Conservation (phyloP, 2,113 vertebrate genomes). For the Pyxicephalus adspersus region DNA sequence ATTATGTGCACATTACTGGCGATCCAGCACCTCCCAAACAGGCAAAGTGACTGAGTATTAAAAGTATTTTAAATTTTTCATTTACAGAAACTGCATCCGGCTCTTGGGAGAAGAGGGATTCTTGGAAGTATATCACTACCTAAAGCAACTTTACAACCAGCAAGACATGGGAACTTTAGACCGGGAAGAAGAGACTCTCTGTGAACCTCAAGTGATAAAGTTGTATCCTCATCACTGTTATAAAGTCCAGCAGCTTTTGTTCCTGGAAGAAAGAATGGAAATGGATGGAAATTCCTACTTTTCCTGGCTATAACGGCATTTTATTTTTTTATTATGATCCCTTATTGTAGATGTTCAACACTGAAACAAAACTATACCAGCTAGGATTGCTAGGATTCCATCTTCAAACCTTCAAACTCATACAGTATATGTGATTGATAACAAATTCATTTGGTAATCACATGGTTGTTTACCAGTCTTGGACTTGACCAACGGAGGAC, state of each 20-base stretch:
- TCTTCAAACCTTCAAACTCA: no score
- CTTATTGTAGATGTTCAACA: no score
- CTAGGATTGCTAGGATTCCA: not conserved
- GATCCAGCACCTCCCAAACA: no score
- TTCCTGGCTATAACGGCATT: constrained; percentile 10
- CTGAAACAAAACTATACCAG: not conserved
- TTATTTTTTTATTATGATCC: not conserved
- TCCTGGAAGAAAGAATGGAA: constrained; percentile 42
- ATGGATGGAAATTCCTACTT: not conserved
- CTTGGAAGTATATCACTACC: constrained; percentile 32
- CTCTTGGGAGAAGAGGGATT: constrained; percentile 49
- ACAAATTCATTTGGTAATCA: no score
- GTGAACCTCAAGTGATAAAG: constrained; percentile 21
- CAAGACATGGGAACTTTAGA: not conserved
- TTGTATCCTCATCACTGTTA: constrained; percentile 29
- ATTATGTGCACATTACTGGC: no score
- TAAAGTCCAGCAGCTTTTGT: constrained; percentile 52
- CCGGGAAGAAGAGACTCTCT: not conserved
- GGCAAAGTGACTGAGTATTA: not conserved
- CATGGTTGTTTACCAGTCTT: no score
- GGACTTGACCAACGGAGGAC: no score
- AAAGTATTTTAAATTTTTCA: not conserved
- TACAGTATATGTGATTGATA: no score
- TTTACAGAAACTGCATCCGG: constrained; percentile 23
- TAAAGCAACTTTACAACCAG: constrained; percentile 12